Percentiles rank a stretch among this genome's conserved stretches.
phyloP scores from a whole-genome alignment of 2,113 vertebrate species.

The Onychostoma macrolepis region DNA sequence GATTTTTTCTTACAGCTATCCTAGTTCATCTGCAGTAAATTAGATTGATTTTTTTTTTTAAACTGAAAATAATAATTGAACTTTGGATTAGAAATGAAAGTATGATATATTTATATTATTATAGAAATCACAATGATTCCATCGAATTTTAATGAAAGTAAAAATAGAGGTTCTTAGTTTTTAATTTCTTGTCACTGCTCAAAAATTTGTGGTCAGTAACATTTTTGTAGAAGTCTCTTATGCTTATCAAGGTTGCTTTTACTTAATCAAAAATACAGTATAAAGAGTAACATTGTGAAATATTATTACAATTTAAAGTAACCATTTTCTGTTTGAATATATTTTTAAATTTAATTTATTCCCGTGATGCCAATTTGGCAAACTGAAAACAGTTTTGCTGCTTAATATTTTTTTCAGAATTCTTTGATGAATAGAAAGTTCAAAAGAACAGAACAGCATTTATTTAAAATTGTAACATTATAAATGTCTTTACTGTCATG shows the following conservation, averaged over 20 bases:
- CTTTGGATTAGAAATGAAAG: background rate
- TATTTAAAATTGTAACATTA: background rate
- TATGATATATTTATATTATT: background rate
- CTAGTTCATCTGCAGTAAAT: slow-evolving; percentile 13
- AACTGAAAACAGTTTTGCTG: too few relatives aligned
- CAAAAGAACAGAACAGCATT: background rate
- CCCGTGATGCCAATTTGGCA: background rate
- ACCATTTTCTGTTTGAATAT: background rate
- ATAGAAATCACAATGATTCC: background rate
- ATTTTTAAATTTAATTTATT: background rate
- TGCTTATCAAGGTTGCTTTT: background rate
- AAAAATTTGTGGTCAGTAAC: background rate
- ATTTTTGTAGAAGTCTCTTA: background rate
- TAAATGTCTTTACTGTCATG: too few relatives aligned
- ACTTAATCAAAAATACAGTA: background rate
- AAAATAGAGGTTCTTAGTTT: background rate
- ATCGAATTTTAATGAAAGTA: background rate
- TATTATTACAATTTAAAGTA: background rate
- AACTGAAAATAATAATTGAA: background rate
- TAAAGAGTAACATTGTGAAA: background rate
- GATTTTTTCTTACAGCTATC: background rate
- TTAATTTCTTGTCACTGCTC: background rate
- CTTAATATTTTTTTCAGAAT: background rate
- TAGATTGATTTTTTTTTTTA: background rate
- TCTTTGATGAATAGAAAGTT: background rate